Base-by-base conservation (phyloP, 2,888 invertebrate species). In the Mesorhabditis sp. region DNA sequence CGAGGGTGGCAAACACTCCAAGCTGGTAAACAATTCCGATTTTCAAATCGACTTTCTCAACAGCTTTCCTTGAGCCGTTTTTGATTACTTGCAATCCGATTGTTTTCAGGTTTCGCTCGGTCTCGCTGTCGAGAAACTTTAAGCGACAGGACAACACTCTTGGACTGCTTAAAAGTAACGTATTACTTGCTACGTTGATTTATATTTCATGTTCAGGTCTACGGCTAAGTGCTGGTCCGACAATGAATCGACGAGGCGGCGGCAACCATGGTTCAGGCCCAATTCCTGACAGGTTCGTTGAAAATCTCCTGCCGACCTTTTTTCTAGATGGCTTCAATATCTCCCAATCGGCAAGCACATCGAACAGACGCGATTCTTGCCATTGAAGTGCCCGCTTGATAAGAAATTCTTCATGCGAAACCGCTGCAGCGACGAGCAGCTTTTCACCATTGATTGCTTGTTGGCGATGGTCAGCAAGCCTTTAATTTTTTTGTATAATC, bases 321-420 rank as follows among this genome's bases (percentile, higher is more conserved):
- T 70, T 77, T 81, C 62, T 73, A 87, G 87, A 73, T 87, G 87
- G 87, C 77, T 80, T 50, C 71, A 75, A 4, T 87, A 87, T 76
- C 76, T 75, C 58, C 67, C 71, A 4, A 73, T 90, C 82, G 92
- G 92, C 15, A 87, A 88, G 66, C 88, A 89, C 43, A 90, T 92
- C 68, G 87, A 89, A 72, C 91, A 90, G 43, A 92, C 92, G 4
- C 89, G 90, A 75, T 89, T 92, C 78, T 87, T 92, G 78, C 90
- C 91, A 71, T 92, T 92, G 86, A 92, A 92, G 87, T 91, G 91
- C 42, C 92, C 92, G 4, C 85, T 90, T 65, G 89, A 88, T 79
- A 84, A 88, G 85, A 63, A 67, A 42, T 76, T 76, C 68, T 80
- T 76, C 68, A 43, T 70, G 28, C 68, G 71, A 10, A 74, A 74